A percentile compares a stretch with the other conserved stretches of the same genome.
Evolutionary conservation across 2,888 invertebrate species (phyloP).

Genomic region (Cylloceria caligata): DNA sequence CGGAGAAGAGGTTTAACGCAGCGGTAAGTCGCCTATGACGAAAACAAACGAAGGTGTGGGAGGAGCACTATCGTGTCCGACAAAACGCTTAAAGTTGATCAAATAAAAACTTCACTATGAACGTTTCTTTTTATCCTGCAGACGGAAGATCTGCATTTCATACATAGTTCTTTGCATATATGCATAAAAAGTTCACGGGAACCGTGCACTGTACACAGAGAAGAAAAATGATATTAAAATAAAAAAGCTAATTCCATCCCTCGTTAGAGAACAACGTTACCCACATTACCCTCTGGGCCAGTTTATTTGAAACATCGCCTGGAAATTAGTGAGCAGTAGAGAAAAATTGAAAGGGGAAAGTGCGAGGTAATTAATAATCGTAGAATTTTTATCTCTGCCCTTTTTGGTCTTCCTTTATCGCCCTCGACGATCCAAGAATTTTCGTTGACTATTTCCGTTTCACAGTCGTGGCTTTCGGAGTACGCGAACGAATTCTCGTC

Average conservation of each 20-base stretch:
- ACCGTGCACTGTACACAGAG: not conserved
- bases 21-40: too few relatives aligned
- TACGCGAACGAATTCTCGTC: conserved; percentile 40
- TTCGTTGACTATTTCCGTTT: conserved; percentile 36
- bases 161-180: conserved; percentile 19
- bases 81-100: conserved; percentile 14
- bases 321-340: conserved; percentile 20
- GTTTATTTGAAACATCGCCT: conserved; percentile 36
- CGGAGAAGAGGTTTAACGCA: too few relatives aligned
- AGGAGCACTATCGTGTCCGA: not conserved
- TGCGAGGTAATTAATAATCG: conserved; percentile 50
- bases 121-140: not conserved
- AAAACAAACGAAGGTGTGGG: not conserved
- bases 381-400: conserved; percentile 19
- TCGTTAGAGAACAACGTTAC: conserved; percentile 7
- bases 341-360: not conserved
- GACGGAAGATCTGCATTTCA: conserved; percentile 22
- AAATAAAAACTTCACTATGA: conserved; percentile 5
- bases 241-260: conserved; percentile 7
- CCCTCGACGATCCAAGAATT: conserved; percentile 21
- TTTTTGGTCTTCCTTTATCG: not conserved
- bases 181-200: not conserved
- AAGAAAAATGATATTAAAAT: conserved; percentile 2
- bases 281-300: conserved; percentile 23
- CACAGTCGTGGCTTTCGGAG: not conserved